Conservation (phyloP, 2,888 invertebrate genomes). For the Agrochola circellaris region DNA sequence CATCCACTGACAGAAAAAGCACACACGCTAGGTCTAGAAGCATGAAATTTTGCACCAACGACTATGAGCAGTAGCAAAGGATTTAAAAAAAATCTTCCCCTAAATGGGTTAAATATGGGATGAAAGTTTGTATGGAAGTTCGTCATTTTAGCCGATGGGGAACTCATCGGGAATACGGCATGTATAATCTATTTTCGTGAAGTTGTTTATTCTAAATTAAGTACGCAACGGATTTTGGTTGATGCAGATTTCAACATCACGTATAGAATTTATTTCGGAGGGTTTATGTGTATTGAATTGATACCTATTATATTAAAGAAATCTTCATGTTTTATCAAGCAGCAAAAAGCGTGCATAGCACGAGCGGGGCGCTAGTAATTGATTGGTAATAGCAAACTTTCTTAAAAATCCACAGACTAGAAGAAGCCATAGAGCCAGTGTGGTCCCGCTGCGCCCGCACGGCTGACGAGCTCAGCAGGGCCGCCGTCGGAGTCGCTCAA, state of each 20-base stretch:
- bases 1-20: not conserved
- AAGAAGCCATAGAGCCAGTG: constrained; percentile 89
- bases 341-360: not conserved
- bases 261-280: not conserved
- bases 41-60: not conserved
- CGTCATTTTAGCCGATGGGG: not conserved
- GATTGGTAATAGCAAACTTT: not conserved
- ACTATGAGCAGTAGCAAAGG: not conserved
- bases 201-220: not conserved
- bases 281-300: too few relatives aligned
- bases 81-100: not conserved
- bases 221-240: too few relatives aligned
- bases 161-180: not conserved
- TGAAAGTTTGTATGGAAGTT: not conserved
- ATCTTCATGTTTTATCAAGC: not conserved
- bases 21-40: too few relatives aligned
- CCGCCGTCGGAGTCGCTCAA: constrained; percentile 94
- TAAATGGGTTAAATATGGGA: too few relatives aligned
- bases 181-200: not conserved
- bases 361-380: not conserved
- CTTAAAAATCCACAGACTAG: constrained; percentile 82
- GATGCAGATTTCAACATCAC: not conserved
- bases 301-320: too few relatives aligned
- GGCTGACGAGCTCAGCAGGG: constrained; percentile 91
- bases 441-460: constrained; percentile 83